Evolutionary conservation across 2,797 vertebrate species (phyloP).

Genomic region (Crocodylus rhombifer): DNA sequence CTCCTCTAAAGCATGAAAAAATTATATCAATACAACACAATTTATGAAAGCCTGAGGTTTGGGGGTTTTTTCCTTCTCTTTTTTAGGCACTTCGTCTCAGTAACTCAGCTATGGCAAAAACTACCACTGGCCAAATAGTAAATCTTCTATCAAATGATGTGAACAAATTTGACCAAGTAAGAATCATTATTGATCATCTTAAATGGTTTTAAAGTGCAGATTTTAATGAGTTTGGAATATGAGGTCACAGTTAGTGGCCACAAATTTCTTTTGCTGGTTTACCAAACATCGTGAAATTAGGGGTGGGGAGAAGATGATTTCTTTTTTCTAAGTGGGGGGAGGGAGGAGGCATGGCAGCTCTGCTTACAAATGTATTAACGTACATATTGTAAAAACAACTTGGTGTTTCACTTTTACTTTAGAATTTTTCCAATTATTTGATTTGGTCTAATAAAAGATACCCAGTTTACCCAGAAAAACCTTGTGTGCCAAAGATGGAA

Average conservation of each 20-base stretch:
- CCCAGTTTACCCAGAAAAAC: no score
- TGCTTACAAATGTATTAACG: background rate
- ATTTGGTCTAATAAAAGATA: no score
- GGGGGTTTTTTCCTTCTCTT: background rate
- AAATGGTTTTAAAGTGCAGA: background rate
- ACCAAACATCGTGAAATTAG: background rate
- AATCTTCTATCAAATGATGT: constrained; percentile 97
- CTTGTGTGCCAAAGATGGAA: no score
- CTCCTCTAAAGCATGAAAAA: background rate
- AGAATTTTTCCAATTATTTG: no score
- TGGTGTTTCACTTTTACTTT: background rate
- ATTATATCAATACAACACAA: background rate
- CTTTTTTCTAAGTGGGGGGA: accelerated
- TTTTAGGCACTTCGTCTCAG: constrained; percentile 91
- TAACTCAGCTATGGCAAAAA: constrained; percentile 90
- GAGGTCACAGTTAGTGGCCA: background rate
- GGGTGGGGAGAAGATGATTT: background rate
- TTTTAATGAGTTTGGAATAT: background rate
- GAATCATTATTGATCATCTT: background rate
- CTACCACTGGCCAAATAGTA: constrained; percentile 95
- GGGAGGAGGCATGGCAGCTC: background rate
- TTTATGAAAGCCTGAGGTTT: background rate
- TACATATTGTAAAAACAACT: background rate
- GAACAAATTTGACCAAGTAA: constrained; percentile 94
- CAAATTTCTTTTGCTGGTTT: background rate